phyloP scores from a whole-genome alignment of 2,113 vertebrate genomes.

The Ailurus styani region DNA sequence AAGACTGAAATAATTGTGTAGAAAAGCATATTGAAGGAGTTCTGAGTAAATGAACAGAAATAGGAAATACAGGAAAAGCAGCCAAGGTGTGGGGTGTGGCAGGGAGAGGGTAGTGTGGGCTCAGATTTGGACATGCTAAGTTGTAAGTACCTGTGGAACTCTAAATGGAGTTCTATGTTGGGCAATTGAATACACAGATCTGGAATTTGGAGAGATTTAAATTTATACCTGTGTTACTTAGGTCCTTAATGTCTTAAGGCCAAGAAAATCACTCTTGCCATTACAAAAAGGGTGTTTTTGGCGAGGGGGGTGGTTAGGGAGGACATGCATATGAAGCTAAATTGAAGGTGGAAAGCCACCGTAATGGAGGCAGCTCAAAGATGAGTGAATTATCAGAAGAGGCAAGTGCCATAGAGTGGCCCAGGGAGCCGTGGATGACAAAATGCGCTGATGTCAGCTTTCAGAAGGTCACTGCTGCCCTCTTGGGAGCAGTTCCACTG shows the following conservation, averaged over 20 bases:
- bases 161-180: background rate
- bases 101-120: no score
- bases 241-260: background rate
- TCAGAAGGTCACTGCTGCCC: no score
- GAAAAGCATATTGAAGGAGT: background rate
- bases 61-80: background rate
- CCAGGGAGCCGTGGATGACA: background rate
- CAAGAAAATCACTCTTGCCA: background rate
- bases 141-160: background rate
- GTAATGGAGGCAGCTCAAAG: background rate
- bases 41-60: background rate
- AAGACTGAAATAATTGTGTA: background rate
- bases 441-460: background rate
- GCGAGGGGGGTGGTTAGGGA: accelerated
- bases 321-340: background rate
- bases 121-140: background rate
- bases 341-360: background rate
- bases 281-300: background rate
- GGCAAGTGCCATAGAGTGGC: background rate
- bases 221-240: background rate
- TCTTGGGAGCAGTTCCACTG: background rate
- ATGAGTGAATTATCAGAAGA: background rate
- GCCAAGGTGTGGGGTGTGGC: no score
- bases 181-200: background rate
- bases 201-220: background rate